Percentiles rank a stretch among this genome's conserved stretches.
These are phyloP conservation scores for Phasia obesa DNA, from an alignment of 2,888 invertebrate genomes.

Conservation along the genomic window DNA sequence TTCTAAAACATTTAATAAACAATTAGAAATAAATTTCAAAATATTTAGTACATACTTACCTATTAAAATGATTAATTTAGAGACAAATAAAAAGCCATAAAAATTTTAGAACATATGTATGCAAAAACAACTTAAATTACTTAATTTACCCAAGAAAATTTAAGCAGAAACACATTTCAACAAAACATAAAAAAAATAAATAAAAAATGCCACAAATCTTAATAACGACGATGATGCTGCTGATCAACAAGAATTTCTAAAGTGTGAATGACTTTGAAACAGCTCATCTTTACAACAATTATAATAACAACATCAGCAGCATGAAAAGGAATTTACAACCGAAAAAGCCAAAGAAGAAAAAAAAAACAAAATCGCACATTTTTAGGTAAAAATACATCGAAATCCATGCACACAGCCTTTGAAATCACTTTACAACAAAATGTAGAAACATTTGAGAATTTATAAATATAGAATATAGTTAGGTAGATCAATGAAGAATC, in stretches of 20 bases:
- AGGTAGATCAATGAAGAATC: background rate
- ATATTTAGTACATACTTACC: too few relatives aligned
- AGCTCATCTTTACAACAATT: constrained; percentile 56
- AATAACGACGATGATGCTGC: constrained; percentile 30
- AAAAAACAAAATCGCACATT: background rate
- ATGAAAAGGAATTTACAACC: constrained; percentile 55
- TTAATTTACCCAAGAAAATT: constrained; percentile 37
- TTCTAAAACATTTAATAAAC: constrained; percentile 46
- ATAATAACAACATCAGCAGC: constrained; percentile 36
- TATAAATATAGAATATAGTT: background rate
- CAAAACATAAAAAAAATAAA: background rate
- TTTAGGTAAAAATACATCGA: constrained; percentile 38
- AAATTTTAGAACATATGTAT: constrained; percentile 39
- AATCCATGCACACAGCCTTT: constrained; percentile 17
- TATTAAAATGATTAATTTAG: constrained; percentile 59
- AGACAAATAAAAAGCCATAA: constrained; percentile 24
- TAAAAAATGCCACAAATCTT: constrained; percentile 31
- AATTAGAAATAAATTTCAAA: constrained; percentile 55
- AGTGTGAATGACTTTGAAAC: constrained; percentile 71
- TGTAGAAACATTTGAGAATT: constrained; percentile 14
- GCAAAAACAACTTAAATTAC: constrained; percentile 38
- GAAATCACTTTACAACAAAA: constrained; percentile 28
- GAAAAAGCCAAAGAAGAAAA: constrained; percentile 11
- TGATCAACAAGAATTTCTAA: constrained; percentile 51
- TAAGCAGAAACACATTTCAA: too few relatives aligned